Evolutionary conservation across 2,113 vertebrate genomes (phyloP), one percentile per base, ranked within the genome.

Genomic region (Phasianus colchicus): DNA sequence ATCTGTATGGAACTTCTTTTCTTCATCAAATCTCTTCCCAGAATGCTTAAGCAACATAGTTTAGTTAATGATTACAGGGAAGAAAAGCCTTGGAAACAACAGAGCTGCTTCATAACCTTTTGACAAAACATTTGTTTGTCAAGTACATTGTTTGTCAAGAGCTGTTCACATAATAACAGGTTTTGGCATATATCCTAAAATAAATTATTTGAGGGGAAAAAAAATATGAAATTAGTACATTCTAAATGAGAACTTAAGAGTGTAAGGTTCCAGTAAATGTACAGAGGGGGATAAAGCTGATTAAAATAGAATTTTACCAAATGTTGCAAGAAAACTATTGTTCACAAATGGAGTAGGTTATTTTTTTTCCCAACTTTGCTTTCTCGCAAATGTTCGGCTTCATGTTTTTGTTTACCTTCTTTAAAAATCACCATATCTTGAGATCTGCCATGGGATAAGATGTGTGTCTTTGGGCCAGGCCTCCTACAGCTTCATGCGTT

Each of bases 281-380:
- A 36, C 36, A 72, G 57, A 77, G 88, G 83, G 5, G 16, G 63
- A 90, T 67, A 92, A 77, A 22, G 3, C 21, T 63, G 24, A 64
- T 82, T 71, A 83, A 91, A 88, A 80, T 66, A 70, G 91, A 91
- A 81, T 81, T 34, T 24, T 88, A 64, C 20, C 52, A 86, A 92
- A 72, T 36, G 17, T 66, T 91, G 11, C 55, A 71, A 83, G 29
- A 34, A 67, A 92, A 77, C 2, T 34, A 58, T 67, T 83, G 67
- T 27, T 64, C 13, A 11, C 47, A 72, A 88, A 74, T 8, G 64
- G n/a, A 88, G 18, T 16, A 70, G 22, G 40, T 24, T 75, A 19
- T 60, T 78, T 88, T 85, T 85, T 29, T 72, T 69, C 64, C 34
- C 47, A 65, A 71, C 50, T 89, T 90, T 71, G 13, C 43, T 83